These are phyloP conservation scores for Limanda limanda DNA, from an alignment of 2,113 vertebrate species.

Conservation along the genomic window DNA sequence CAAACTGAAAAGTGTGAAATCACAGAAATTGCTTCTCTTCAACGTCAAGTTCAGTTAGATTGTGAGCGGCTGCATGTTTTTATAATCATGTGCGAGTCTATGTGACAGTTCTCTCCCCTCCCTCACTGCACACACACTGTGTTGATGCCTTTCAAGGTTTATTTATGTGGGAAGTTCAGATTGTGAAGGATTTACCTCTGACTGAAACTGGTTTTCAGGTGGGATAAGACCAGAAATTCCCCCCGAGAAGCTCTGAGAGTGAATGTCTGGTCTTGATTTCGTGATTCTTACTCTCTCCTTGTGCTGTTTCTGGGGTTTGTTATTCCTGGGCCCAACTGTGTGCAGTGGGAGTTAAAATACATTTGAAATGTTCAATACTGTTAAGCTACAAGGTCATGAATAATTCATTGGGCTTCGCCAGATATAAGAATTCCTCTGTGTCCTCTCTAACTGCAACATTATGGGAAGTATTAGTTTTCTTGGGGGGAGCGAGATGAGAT, in stretches of 20 bases:
- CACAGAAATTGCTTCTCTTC: not conserved
- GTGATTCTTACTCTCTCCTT: not conserved
- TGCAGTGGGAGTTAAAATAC: constrained; percentile 63
- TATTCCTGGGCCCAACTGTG: constrained; percentile 49
- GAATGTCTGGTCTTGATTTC: not conserved
- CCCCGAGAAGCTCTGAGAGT: not conserved
- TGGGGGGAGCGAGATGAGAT: constrained; percentile 11
- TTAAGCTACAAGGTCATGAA: constrained; percentile 66
- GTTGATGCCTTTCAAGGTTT: too few species aligned
- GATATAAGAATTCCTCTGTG: constrained; percentile 32
- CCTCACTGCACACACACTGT: too few species aligned
- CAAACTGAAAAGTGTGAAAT: not conserved
- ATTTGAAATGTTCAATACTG: constrained; percentile 72
- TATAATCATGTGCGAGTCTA: too few species aligned
- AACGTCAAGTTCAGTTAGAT: not conserved
- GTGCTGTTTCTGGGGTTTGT: constrained; percentile 25
- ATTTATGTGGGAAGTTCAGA: too few species aligned
- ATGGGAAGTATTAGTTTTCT: not conserved
- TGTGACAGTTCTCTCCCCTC: not conserved
- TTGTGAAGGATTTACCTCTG: too few species aligned
- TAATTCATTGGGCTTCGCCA: constrained; percentile 66
- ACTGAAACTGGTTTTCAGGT: too few species aligned
- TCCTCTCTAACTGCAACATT: constrained; percentile 12
- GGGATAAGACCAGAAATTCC: not conserved
- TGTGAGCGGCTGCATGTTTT: too few species aligned